phyloP scores from a whole-genome alignment of 2,113 vertebrate genomes.

The Synchiropus splendidus region DNA sequence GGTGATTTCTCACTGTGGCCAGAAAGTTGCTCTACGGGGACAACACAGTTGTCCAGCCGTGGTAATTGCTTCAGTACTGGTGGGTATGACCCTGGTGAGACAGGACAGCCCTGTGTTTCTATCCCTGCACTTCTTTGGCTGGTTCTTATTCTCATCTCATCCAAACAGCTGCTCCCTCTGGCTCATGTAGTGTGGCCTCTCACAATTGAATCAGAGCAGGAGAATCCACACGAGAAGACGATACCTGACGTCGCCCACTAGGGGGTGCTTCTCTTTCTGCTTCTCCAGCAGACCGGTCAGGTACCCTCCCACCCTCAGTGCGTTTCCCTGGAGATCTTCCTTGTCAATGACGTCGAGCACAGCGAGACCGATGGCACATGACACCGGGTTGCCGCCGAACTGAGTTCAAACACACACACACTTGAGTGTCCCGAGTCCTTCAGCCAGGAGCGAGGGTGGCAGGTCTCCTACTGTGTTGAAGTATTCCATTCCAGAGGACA shows the following conservation, averaged over 20 bases:
- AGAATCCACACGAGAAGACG: too few species aligned
- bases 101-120: too few species aligned
- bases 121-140: too few species aligned
- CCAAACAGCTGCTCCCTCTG: not conserved
- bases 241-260: constrained; percentile 87
- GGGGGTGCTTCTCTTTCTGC: constrained; percentile 77
- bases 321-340: constrained; percentile 85
- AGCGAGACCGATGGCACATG: constrained; percentile 86
- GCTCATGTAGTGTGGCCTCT: too few species aligned
- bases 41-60: too few species aligned
- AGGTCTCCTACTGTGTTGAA: constrained; percentile 84
- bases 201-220: too few species aligned
- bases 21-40: too few species aligned
- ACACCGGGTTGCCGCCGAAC: constrained; percentile 96
- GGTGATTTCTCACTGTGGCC: too few species aligned
- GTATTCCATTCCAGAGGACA: constrained; percentile 83
- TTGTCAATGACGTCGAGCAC: constrained; percentile 84
- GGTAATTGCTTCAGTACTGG: too few species aligned
- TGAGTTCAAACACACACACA: constrained; percentile 41
- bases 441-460: too few species aligned
- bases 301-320: constrained; percentile 74
- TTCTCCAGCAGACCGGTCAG: constrained; percentile 69
- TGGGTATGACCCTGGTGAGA: too few species aligned
- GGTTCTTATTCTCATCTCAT: too few species aligned
- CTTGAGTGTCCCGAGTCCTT: not conserved